Percentiles rank a stretch among this genome's conserved stretches.
Evolutionary conservation across 2,888 invertebrate species (phyloP).

Genomic region (Callosobruchus maculatus): DNA sequence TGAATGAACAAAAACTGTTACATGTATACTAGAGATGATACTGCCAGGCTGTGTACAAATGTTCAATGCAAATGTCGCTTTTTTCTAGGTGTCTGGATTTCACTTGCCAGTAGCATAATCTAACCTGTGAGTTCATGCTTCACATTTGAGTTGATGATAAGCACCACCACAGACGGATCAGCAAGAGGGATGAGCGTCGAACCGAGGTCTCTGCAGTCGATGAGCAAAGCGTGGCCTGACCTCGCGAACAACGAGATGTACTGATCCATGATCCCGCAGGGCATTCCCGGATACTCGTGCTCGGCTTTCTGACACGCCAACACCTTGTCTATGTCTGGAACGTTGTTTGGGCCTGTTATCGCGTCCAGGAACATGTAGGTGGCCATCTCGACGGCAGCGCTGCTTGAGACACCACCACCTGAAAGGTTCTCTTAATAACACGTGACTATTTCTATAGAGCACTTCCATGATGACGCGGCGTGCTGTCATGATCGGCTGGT

Average conservation of each 20-base stretch:
- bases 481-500: no score
- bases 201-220: conserved; percentile 82
- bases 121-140: conserved; percentile 75
- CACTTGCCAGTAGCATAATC: no score
- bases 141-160: conserved; percentile 89
- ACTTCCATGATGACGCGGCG: no score
- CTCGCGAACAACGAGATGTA: conserved; percentile 82
- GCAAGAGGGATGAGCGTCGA: conserved; percentile 71
- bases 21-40: no score
- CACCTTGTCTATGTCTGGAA: conserved; percentile 61
- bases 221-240: conserved; percentile 74
- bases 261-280: conserved; percentile 97
- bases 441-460: no score
- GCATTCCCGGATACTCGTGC: conserved; percentile 86
- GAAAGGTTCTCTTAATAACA: conserved; percentile 34
- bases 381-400: conserved; percentile 87
- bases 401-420: conserved; percentile 89
- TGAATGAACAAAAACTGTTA: no score
- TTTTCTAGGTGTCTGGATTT: no score
- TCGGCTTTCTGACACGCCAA: conserved; percentile 90
- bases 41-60: no score
- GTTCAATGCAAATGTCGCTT: no score
- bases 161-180: conserved; percentile 64
- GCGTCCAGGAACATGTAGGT: conserved; percentile 81
- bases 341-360: conserved; percentile 54